phyloP scores from a whole-genome alignment of 1,140 invertebrate genomes.

The Pararge aegeria region DNA sequence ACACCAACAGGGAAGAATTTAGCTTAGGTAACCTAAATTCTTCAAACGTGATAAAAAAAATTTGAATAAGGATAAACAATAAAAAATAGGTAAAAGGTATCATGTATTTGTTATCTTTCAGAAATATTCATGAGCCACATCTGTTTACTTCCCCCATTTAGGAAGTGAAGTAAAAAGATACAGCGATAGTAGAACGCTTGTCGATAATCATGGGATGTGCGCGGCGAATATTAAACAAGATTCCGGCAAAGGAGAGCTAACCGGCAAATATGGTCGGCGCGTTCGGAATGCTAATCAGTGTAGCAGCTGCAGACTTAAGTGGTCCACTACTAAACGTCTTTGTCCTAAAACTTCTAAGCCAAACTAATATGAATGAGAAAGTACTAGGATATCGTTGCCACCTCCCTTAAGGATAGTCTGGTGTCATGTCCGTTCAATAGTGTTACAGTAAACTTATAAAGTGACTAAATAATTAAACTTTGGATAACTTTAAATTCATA shows the following conservation, averaged over 20 bases:
- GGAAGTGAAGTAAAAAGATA: background rate
- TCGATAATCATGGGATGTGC: background rate
- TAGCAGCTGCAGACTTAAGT: background rate
- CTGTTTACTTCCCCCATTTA: background rate
- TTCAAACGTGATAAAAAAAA: no score
- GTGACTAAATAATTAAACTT: no score
- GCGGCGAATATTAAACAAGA: conserved; percentile 5
- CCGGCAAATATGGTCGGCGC: conserved; percentile 1
- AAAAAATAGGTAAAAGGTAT: no score
- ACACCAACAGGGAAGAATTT: no score
- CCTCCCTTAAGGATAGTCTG: no score
- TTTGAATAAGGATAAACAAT: no score
- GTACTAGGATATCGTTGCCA: no score
- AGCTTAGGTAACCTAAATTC: no score
- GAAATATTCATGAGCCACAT: background rate
- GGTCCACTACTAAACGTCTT: conserved; percentile 3
- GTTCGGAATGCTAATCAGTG: background rate
- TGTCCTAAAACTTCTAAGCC: background rate
- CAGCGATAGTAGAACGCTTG: background rate
- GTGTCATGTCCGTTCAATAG: no score
- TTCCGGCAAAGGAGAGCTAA: background rate
- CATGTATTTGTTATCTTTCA: background rate
- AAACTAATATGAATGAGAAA: background rate
- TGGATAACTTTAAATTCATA: no score
- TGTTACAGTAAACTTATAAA: no score